Base-by-base conservation (phyloP, 2,113 vertebrate genomes). In the Gadus chalcogrammus region DNA sequence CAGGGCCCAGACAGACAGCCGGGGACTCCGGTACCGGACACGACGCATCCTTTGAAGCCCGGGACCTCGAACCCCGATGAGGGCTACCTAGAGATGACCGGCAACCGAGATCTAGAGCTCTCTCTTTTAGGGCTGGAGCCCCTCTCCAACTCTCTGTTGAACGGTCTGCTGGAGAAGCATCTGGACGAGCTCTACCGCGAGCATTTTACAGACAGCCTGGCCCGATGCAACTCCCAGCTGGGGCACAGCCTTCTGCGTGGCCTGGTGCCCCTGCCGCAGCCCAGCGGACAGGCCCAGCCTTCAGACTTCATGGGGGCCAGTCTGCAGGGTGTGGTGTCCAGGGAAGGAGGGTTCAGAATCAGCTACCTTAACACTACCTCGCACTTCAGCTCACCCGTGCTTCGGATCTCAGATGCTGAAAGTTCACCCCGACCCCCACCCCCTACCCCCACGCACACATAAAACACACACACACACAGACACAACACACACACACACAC, bases 161-260 rank as follows among this genome's bases (percentile, higher is more conserved):
- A 96, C 35, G 92, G 85, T 7, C 92, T 96, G 55, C 84, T 97
- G 88, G 94, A 96, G 58, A 91, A 87, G 24, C 93, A 97, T 78
- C 85, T 97, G 55, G 86, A 91, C 6, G 94, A 97, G 85, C 87
- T 97, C n/a, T 96, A 97, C 64, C 92, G 95, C 69, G 90, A 94
- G 73, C 89, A 96, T 75, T 90, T 95, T 79, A 94, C 95, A 35
- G 96, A 97, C 68, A 93, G 89, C 75, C 75, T 96, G 78, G 90
- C 91, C 64, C 90, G 90, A 1, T 94, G 91, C 63, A 79, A 82
- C 56, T 96, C 94, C 2, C 91, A 93, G 8, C 78, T 93, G 65
- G 94, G 82, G 17, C 90, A 88, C 72, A 85, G 93, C 67, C 85
- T 94, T 61, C 73, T 88, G 24, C 91, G 88, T 2, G 92, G 88